Percentiles rank a stretch among this genome's conserved stretches.
Conservation (phyloP, 2,888 invertebrate genomes). For the Zygaena filipendulae region DNA sequence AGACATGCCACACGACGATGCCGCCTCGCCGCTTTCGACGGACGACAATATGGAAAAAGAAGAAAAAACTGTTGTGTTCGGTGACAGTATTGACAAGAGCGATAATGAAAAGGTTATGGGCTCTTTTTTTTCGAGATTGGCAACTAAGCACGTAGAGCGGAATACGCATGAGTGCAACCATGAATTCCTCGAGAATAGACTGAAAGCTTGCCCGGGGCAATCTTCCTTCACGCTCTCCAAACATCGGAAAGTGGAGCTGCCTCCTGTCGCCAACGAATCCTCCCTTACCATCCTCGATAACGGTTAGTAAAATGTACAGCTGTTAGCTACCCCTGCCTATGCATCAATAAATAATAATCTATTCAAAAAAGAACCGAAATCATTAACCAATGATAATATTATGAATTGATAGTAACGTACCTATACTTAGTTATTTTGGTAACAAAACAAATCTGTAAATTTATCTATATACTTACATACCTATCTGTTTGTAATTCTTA, state of each 20-base stretch:
- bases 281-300: conserved; percentile 40
- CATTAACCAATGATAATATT: too few species aligned
- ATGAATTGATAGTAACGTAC: too few species aligned
- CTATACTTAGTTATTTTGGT: too few species aligned
- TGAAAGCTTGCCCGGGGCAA: conserved; percentile 50
- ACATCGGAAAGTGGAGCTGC: conserved; percentile 71
- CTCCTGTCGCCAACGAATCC: conserved; percentile 49
- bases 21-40: conserved; percentile 36
- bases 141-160: conserved; percentile 32
- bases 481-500: too few species aligned
- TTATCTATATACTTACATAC: too few species aligned
- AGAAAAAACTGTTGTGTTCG: conserved; percentile 45
- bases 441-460: too few species aligned
- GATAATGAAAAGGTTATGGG: conserved; percentile 60
- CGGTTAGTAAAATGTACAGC: conserved; percentile 35
- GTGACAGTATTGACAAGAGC: conserved; percentile 45
- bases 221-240: conserved; percentile 70
- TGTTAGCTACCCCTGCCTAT: too few species aligned
- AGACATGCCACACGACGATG: conserved; percentile 49
- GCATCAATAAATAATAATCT: too few species aligned
- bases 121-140: conserved; percentile 38
- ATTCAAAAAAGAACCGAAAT: too few species aligned
- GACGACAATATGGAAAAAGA: conserved; percentile 40
- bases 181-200: conserved; percentile 55
- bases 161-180: conserved; percentile 45